Evolutionary conservation across 2,888 invertebrate species (phyloP).

Genomic region (Drosophila siamana): DNA sequence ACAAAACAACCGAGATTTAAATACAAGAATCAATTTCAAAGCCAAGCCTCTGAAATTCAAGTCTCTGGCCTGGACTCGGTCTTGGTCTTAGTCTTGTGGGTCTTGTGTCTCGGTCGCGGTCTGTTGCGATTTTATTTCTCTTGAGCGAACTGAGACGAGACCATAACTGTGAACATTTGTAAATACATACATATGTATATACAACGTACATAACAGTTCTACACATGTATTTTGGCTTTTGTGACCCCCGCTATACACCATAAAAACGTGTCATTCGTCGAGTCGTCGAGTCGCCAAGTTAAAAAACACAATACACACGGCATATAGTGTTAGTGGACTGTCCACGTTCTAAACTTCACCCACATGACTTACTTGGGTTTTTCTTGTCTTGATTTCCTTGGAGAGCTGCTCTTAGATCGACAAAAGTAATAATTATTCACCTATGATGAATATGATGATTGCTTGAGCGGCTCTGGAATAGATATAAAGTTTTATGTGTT

Average conservation of each 20-base stretch:
- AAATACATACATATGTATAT: conserved; percentile 15
- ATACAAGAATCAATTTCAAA: conserved; percentile 42
- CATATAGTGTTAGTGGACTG: conserved; percentile 22
- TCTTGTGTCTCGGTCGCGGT: conserved; percentile 7
- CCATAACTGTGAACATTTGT: conserved; percentile 40
- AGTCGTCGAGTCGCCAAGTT: conserved; percentile 1
- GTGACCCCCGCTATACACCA: conserved; percentile 28
- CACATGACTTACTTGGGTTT: conserved; percentile 60
- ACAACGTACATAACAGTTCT: neutral
- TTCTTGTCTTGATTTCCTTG: conserved; percentile 31
- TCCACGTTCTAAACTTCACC: conserved; percentile 58
- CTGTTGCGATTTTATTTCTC: conserved; percentile 38
- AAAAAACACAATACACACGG: conserved; percentile 53
- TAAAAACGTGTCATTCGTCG: conserved; percentile 13
- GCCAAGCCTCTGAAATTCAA: conserved; percentile 42
- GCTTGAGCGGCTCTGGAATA: neutral
- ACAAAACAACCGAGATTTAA: conserved; percentile 26
- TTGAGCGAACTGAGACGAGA: conserved; percentile 12
- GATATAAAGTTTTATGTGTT: neutral
- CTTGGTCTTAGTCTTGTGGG: conserved; percentile 21
- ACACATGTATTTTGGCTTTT: conserved; percentile 24
- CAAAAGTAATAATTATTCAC: conserved; percentile 16
- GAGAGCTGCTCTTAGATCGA: conserved; percentile 1
- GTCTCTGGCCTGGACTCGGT: conserved; percentile 6
- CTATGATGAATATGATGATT: neutral